A percentile compares a stretch with the other conserved stretches of the same genome.
phyloP scores from a whole-genome alignment of 2,797 vertebrate genomes.

The Onychomys arenicola region DNA sequence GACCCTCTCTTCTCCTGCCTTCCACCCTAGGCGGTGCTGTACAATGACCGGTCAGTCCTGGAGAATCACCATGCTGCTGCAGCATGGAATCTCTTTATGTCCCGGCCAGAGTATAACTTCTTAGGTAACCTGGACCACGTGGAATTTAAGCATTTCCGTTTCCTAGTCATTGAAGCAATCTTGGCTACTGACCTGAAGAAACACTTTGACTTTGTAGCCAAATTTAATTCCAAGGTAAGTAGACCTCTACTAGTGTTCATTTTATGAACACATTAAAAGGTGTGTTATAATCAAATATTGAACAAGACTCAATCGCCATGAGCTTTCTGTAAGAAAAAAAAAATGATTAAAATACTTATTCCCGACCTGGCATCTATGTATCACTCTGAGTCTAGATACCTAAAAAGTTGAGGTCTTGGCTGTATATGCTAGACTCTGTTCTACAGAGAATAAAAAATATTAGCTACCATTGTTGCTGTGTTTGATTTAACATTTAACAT shows the following conservation, averaged over 20 bases:
- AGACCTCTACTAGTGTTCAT: neutral
- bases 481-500: constrained; percentile 37
- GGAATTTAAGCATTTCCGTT: constrained; percentile 99
- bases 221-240: constrained; percentile 97
- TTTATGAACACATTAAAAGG: neutral
- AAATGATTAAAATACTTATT: neutral
- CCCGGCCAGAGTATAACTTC: constrained; percentile 97
- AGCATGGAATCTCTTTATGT: constrained; percentile 99
- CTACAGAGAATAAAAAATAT: neutral
- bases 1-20: neutral
- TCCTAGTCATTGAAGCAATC: constrained; percentile 99
- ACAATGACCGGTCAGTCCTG: constrained; percentile 98
- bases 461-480: neutral
- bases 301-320: neutral
- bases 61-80: constrained; percentile 99
- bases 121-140: constrained; percentile 95
- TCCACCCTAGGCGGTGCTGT: constrained; percentile 93
- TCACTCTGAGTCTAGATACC: neutral
- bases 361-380: neutral
- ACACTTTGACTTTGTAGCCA: constrained; percentile 98
- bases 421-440: neutral
- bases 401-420: neutral
- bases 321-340: constrained; percentile 1
- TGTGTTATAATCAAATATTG: neutral
- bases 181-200: constrained; percentile 99